A percentile compares a stretch with the other conserved stretches of the same genome.
phyloP scores from a whole-genome alignment of 2,888 invertebrate genomes.

The Drosophila nigricruria region DNA sequence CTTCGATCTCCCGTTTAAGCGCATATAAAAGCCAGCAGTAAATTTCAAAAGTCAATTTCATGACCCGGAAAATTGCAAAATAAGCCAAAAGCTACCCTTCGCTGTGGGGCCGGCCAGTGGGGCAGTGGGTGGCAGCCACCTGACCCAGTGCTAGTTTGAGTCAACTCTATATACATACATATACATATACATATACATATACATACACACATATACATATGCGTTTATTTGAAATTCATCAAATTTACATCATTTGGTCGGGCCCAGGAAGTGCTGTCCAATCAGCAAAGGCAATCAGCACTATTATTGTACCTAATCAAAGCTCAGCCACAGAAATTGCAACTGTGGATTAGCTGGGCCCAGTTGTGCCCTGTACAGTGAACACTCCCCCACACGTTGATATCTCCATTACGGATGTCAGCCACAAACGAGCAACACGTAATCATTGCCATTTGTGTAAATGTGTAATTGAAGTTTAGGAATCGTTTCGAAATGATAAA shows the following conservation, averaged over 20 bases:
- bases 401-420: background rate
- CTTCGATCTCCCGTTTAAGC: constrained; percentile 49
- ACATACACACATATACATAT: constrained; percentile 8
- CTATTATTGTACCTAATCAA: constrained; percentile 75
- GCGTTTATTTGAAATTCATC: constrained; percentile 62
- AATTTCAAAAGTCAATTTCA: constrained; percentile 59
- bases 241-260: constrained; percentile 67
- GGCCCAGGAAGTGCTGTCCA: constrained; percentile 48
- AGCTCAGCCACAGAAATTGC: constrained; percentile 56
- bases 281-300: constrained; percentile 71
- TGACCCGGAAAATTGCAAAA: constrained; percentile 60
- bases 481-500: background rate
- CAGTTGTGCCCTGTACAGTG: background rate
- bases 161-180: constrained; percentile 51
- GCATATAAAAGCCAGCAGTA: constrained; percentile 47
- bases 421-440: constrained; percentile 12
- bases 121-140: constrained; percentile 13
- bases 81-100: constrained; percentile 42
- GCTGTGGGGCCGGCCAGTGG: background rate
- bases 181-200: constrained; percentile 17
- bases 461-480: background rate
- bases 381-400: background rate
- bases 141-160: constrained; percentile 36
- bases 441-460: background rate
- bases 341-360: constrained; percentile 35